Percentiles rank a stretch among this genome's conserved stretches.
phyloP scores from a whole-genome alignment of 1,140 invertebrate genomes.

The Daktulosphaira vitifoliae region DNA sequence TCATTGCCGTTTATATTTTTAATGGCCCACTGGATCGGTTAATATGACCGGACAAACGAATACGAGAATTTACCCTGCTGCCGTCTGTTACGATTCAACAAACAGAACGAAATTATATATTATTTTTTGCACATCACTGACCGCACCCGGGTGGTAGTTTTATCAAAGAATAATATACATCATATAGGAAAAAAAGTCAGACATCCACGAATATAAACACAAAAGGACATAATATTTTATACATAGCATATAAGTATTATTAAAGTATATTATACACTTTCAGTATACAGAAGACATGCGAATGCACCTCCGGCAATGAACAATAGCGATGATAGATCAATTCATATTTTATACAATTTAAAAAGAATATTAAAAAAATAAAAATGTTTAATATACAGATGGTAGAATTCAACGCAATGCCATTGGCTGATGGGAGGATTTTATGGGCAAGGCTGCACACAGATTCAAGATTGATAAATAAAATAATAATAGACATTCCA shows the following conservation, averaged over 20 bases:
- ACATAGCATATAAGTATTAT: not conserved
- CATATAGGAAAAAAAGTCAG: conserved; percentile 18
- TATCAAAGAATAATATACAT: conserved; percentile 12
- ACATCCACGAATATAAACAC: conserved; percentile 26
- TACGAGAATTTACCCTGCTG: not conserved
- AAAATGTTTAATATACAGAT: not conserved
- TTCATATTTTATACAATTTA: conserved; percentile 8
- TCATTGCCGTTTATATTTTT: too few species aligned
- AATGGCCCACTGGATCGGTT: not conserved
- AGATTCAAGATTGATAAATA: conserved; percentile 32
- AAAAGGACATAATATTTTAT: conserved; percentile 22
- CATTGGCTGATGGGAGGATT: conserved; percentile 31
- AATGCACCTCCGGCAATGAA: conserved; percentile 11
- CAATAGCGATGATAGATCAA: not conserved
- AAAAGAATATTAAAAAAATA: too few species aligned
- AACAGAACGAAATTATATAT: conserved; percentile 29
- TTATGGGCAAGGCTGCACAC: conserved; percentile 20
- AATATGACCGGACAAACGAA: conserved; percentile 23
- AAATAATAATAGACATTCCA: conserved; percentile 28
- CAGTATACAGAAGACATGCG: not conserved
- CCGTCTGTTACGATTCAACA: conserved; percentile 17
- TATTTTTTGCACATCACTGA: conserved; percentile 28
- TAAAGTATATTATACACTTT: not conserved
- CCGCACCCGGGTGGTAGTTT: conserved; percentile 26
- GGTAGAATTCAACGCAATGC: not conserved